These are phyloP conservation scores for Drosophila robusta DNA, from an alignment of 2,888 invertebrate species.

Conservation along the genomic window DNA sequence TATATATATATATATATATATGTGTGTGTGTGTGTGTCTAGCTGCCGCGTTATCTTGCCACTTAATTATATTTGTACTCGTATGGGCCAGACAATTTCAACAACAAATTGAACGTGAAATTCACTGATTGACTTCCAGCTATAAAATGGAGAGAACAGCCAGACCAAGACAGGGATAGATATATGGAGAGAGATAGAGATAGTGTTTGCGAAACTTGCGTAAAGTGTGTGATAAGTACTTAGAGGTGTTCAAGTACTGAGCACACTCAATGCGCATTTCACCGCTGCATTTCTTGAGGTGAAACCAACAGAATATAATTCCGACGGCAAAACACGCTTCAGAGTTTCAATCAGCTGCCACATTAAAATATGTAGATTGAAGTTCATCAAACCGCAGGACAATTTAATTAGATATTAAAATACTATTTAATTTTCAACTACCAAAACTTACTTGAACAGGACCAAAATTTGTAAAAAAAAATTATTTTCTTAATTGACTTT, in stretches of 20 bases:
- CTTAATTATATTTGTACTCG: slow-evolving; percentile 73
- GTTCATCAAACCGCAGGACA: too few relatives aligned
- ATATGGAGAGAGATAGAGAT: background rate
- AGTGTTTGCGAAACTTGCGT: background rate
- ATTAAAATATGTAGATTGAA: too few relatives aligned
- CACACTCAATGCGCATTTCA: slow-evolving; percentile 36
- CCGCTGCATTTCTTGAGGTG: slow-evolving; percentile 30
- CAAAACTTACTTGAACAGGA: too few relatives aligned
- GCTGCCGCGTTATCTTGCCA: slow-evolving; percentile 49
- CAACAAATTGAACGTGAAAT: slow-evolving; percentile 76
- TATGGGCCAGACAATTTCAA: slow-evolving; percentile 57
- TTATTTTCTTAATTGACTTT: too few relatives aligned
- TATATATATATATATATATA: background rate
- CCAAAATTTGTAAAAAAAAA: too few relatives aligned
- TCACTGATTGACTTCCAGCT: slow-evolving; percentile 60
- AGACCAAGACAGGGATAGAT: slow-evolving; percentile 5
- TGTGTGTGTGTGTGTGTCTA: slow-evolving; percentile 29
- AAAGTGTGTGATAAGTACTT: slow-evolving; percentile 39
- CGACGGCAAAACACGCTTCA: background rate
- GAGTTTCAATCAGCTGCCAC: background rate
- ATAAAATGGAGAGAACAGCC: slow-evolving; percentile 1
- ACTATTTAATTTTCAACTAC: background rate
- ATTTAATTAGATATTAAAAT: background rate
- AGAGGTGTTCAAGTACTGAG: slow-evolving; percentile 41
- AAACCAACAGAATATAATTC: background rate